Evolutionary conservation across 1,140 invertebrate genomes (phyloP).

Genomic region (Eurosta solidaginis): DNA sequence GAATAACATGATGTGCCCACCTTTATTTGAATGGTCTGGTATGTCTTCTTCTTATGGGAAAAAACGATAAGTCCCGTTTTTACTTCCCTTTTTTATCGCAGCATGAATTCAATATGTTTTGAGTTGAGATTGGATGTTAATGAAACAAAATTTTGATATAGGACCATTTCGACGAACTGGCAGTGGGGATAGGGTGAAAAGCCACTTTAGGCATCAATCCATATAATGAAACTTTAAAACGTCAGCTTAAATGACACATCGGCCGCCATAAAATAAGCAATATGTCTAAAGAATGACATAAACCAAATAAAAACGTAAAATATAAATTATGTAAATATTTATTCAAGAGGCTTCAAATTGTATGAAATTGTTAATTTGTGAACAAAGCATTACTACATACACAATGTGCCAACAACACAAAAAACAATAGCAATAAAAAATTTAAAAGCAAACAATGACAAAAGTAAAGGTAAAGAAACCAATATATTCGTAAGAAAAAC

Average conservation of each 20-base stretch:
- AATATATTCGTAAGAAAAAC: not conserved
- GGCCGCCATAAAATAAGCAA: not conserved
- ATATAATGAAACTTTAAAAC: too few relatives aligned
- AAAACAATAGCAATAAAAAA: not conserved
- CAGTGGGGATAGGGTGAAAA: too few relatives aligned
- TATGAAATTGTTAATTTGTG: constrained; percentile 9
- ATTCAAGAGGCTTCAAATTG: constrained; percentile 23
- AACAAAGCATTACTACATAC: constrained; percentile 11
- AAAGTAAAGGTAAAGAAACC: constrained; percentile 5
- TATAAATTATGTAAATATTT: constrained; percentile 12
- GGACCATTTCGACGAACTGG: too few relatives aligned
- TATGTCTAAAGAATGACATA: constrained; percentile 2
- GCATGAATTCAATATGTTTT: too few relatives aligned
- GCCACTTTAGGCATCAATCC: too few relatives aligned
- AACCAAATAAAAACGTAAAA: not conserved
- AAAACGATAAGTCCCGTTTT: too few relatives aligned
- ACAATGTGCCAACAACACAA: constrained; percentile 7
- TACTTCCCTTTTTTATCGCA: too few relatives aligned
- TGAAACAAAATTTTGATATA: too few relatives aligned
- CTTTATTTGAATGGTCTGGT: too few relatives aligned
- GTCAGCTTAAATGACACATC: not conserved
- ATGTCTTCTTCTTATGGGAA: too few relatives aligned
- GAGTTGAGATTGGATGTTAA: too few relatives aligned
- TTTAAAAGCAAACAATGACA: not conserved
- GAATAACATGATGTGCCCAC: too few relatives aligned